Conservation (phyloP, 2,113 vertebrate genomes). For the Psittacula cyanocephala region DNA sequence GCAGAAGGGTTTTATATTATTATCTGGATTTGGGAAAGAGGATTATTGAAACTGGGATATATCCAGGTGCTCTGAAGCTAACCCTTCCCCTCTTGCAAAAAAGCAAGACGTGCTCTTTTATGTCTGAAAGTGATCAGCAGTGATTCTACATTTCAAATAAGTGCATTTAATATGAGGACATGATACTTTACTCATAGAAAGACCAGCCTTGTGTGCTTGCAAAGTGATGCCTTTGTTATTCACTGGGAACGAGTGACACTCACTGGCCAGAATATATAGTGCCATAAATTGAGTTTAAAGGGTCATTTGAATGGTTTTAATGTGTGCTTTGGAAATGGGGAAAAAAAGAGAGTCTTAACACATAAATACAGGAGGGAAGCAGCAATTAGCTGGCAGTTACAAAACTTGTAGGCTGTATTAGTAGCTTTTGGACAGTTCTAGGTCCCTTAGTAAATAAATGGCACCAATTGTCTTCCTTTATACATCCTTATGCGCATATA, state of each 20-base stretch:
- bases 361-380: neutral
- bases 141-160: neutral
- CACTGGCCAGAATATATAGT: neutral
- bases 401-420: neutral
- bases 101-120: neutral
- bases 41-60: neutral
- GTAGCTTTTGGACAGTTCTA: neutral
- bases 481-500: neutral
- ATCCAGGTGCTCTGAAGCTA: neutral
- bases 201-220: neutral
- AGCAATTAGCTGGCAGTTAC: neutral
- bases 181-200: neutral
- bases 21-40: neutral
- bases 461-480: neutral
- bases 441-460: neutral
- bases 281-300: neutral
- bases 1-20: neutral
- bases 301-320: neutral
- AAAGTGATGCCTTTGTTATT: neutral
- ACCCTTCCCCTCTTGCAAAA: neutral
- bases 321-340: neutral
- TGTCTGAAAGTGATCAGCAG: neutral
- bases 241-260: constrained; percentile 2
- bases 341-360: neutral
- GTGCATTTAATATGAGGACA: neutral